Percentiles rank a stretch among this genome's conserved stretches.
These are phyloP conservation scores for Batillaria attramentaria DNA, from an alignment of 1,140 invertebrate species.

Conservation along the genomic window DNA sequence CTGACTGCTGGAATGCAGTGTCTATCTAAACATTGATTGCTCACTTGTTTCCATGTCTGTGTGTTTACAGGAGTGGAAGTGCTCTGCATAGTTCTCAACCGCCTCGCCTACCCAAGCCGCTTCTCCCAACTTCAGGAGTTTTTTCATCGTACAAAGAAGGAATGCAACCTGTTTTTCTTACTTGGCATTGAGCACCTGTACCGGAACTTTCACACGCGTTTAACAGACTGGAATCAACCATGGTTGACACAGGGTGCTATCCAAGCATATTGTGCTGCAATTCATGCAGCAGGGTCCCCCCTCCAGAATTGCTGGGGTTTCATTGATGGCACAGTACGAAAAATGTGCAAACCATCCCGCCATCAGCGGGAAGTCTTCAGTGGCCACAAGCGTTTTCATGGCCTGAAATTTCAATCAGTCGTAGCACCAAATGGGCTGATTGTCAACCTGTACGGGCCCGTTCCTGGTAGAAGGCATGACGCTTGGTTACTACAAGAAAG, in stretches of 20 bases:
- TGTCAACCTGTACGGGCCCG: slow-evolving; percentile 4
- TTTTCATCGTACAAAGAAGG: not conserved
- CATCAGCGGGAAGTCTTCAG: slow-evolving; percentile 23
- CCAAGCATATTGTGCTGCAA: not conserved
- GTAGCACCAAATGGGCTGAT: slow-evolving; percentile 24
- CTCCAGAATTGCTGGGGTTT: slow-evolving; percentile 39
- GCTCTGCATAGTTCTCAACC: slow-evolving; percentile 18
- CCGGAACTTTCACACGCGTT: not conserved
- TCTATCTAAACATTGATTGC: too few relatives aligned
- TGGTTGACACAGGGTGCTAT: not conserved
- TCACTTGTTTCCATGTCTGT: too few relatives aligned
- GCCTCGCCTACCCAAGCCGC: slow-evolving; percentile 19
- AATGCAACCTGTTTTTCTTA: not conserved
- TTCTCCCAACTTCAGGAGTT: not conserved
- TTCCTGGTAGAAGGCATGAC: slow-evolving; percentile 18
- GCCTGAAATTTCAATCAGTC: slow-evolving; percentile 27
- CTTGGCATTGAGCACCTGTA: not conserved
- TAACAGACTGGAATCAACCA: not conserved
- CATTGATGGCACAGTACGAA: slow-evolving; percentile 38
- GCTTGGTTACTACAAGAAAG: not conserved
- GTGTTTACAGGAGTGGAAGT: slow-evolving; percentile 2
- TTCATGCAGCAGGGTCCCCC: not conserved
- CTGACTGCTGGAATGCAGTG: too few relatives aligned
- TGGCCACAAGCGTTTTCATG: slow-evolving; percentile 27
- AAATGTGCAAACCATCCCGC: slow-evolving; percentile 31